A percentile compares a stretch with the other conserved stretches of the same genome.
phyloP scores from a whole-genome alignment of 2,888 invertebrate genomes.

The Pachymerium ferrugineum region DNA sequence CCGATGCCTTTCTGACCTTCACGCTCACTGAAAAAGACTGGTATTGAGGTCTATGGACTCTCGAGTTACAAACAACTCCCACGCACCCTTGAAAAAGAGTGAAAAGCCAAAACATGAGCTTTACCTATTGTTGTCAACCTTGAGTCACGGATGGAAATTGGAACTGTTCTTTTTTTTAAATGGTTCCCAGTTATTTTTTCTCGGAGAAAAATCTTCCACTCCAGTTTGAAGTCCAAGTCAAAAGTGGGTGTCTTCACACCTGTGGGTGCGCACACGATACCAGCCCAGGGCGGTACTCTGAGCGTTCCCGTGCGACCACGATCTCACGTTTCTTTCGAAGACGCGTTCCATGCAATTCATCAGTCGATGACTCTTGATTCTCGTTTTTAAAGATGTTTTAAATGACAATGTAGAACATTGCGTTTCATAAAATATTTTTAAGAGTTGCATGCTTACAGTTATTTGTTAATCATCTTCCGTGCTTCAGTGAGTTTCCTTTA shows the following conservation, averaged over 20 bases:
- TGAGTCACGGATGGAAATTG: too few species aligned
- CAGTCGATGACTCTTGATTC: not conserved
- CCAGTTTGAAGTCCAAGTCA: too few species aligned
- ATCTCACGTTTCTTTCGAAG: slow-evolving; percentile 1
- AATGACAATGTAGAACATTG: not conserved
- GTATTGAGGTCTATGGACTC: slow-evolving; percentile 20
- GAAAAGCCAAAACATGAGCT: too few species aligned
- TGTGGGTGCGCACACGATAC: slow-evolving; percentile 3
- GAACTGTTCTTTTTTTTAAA: too few species aligned
- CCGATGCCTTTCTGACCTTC: slow-evolving; percentile 19
- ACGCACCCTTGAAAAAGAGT: too few species aligned
- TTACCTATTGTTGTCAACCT: too few species aligned
- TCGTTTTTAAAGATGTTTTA: not conserved
- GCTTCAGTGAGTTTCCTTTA: not conserved
- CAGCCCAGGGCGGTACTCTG: not conserved
- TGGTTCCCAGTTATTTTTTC: too few species aligned
- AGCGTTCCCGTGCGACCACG: not conserved
- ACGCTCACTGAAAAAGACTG: not conserved
- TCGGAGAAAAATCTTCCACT: too few species aligned
- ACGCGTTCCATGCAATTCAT: not conserved
- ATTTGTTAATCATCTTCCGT: not conserved
- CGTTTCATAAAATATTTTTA: not conserved
- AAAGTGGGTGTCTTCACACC: slow-evolving; percentile 9
- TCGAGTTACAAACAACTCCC: not conserved
- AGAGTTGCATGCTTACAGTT: not conserved